phyloP scores from a whole-genome alignment of 2,888 invertebrate species.

The Lasioglossum vierecki region DNA sequence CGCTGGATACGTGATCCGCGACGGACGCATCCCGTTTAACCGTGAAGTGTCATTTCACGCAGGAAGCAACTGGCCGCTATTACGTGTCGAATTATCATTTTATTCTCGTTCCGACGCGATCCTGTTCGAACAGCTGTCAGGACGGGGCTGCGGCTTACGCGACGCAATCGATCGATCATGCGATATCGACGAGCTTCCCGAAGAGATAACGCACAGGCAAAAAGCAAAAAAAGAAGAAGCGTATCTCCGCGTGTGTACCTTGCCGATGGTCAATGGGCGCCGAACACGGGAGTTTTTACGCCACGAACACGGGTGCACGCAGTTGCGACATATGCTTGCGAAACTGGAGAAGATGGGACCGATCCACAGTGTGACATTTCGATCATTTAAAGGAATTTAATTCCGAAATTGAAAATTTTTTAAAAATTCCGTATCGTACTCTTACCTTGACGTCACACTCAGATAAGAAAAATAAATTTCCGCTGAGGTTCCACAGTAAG shows the following conservation, averaged over 20 bases:
- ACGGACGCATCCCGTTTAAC: slow-evolving; percentile 30
- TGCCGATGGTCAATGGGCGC: slow-evolving; percentile 52
- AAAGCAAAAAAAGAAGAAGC: neutral
- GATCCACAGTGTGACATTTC: neutral
- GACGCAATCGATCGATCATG: slow-evolving; percentile 45
- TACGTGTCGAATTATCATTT: slow-evolving; percentile 51
- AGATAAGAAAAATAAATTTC: no score
- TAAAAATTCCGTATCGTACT: no score
- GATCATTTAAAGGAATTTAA: no score
- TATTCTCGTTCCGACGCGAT: slow-evolving; percentile 47
- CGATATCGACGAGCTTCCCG: slow-evolving; percentile 49
- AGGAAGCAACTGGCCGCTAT: slow-evolving; percentile 45
- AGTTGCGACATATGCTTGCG: slow-evolving; percentile 10
- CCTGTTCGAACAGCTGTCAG: slow-evolving; percentile 56
- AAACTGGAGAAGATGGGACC: neutral
- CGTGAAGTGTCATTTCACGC: slow-evolving; percentile 37
- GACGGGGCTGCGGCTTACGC: slow-evolving; percentile 23
- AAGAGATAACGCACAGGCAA: slow-evolving; percentile 28
- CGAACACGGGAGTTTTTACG: slow-evolving; percentile 34
- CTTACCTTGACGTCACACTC: no score
- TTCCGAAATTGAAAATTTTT: no score
- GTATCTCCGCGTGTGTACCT: slow-evolving; percentile 14
- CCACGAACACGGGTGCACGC: neutral
- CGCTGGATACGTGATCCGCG: slow-evolving; percentile 40
- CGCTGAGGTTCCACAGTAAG: no score